Evolutionary conservation across 2,888 invertebrate species (phyloP).

Genomic region (Salpingus planirostris): DNA sequence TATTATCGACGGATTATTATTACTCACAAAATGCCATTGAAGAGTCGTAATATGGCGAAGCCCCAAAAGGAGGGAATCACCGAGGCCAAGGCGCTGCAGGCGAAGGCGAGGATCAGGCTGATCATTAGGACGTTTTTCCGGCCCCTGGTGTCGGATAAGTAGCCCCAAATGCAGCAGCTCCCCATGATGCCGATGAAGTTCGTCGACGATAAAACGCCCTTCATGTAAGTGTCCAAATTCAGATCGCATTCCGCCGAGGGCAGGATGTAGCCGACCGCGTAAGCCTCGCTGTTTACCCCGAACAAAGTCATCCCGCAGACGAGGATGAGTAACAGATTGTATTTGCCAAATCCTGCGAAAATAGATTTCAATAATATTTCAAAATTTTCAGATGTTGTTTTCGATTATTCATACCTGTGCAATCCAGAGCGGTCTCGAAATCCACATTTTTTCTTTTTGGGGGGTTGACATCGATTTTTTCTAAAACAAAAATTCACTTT

Average conservation of each 20-base stretch:
- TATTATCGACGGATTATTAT: too few species aligned
- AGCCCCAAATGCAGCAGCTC: slow-evolving; percentile 21
- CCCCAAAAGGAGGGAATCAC: slow-evolving; percentile 18
- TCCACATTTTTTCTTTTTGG: slow-evolving; percentile 12
- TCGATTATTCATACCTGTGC: slow-evolving; percentile 13
- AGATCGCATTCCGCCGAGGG: slow-evolving; percentile 20
- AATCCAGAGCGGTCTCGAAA: slow-evolving; percentile 17
- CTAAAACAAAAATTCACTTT: too few species aligned
- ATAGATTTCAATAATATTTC: background rate
- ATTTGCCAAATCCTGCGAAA: slow-evolving; percentile 19
- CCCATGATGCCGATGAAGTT: slow-evolving; percentile 17
- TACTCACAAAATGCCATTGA: slow-evolving; percentile 21
- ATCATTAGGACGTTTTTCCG: slow-evolving; percentile 15
- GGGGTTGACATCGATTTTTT: too few species aligned
- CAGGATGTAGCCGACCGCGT: slow-evolving; percentile 17
- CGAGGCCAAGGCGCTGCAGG: slow-evolving; percentile 11
- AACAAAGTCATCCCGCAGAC: slow-evolving; percentile 18
- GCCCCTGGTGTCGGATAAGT: slow-evolving; percentile 19
- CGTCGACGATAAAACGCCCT: slow-evolving; percentile 19
- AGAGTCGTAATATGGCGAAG: slow-evolving; percentile 14
- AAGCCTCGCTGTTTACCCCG: slow-evolving; percentile 16
- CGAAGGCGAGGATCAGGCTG: slow-evolving; percentile 14
- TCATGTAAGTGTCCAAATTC: slow-evolving; percentile 16
- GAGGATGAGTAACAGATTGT: slow-evolving; percentile 16
- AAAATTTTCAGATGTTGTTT: slow-evolving; percentile 1